These are phyloP conservation scores for Xenopus petersii DNA, from an alignment of 2,797 vertebrate genomes.

Conservation along the genomic window DNA sequence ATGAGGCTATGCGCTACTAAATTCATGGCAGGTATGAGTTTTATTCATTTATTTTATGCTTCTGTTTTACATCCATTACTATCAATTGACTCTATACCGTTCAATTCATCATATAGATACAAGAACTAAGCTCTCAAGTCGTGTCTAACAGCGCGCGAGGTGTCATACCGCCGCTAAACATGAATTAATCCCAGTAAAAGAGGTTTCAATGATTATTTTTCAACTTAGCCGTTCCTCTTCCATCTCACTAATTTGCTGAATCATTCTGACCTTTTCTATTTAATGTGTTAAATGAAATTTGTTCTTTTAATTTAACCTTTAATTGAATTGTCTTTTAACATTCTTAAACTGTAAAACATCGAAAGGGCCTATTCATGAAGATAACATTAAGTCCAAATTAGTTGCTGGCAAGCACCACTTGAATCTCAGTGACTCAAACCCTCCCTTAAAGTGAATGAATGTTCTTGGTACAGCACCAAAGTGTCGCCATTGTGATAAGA, in stretches of 20 bases:
- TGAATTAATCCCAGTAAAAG: background rate
- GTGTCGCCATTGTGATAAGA: background rate
- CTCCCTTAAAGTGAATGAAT: background rate
- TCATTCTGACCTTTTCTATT: constrained; percentile 7
- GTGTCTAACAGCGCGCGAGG: no score
- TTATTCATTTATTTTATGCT: no score
- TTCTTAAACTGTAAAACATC: background rate
- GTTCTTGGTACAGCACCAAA: background rate
- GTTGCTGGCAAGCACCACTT: constrained; percentile 2
- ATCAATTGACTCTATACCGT: no score
- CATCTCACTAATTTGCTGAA: background rate
- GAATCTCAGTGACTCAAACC: background rate
- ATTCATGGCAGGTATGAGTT: no score
- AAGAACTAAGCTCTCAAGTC: no score
- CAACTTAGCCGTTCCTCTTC: background rate
- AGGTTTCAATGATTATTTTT: background rate
- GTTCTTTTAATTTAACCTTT: constrained; percentile 3
- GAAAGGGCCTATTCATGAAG: background rate
- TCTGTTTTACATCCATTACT: no score
- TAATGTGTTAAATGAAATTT: constrained; percentile 12
- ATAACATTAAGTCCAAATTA: constrained; percentile 20
- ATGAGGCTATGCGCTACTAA: no score
- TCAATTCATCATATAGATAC: no score
- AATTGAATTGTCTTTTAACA: constrained; percentile 14
- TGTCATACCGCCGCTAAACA: background rate